A percentile compares a stretch with the other conserved stretches of the same genome.
Conservation (phyloP, 2,113 vertebrate species). For the Apteryx owenii region DNA sequence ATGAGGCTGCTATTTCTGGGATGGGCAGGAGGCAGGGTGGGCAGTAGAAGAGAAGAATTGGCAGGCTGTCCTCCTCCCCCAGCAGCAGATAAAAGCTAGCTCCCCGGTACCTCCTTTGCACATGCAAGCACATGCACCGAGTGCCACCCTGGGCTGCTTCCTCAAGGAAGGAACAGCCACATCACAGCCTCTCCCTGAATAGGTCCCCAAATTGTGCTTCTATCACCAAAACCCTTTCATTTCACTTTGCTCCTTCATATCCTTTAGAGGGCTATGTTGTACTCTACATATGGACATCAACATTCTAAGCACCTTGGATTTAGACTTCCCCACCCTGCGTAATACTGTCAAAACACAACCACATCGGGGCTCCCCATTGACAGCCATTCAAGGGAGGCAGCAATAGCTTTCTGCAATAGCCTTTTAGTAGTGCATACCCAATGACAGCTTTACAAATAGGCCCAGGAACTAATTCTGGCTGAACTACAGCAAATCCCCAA, state of each 20-base stretch:
- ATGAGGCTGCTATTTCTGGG: neutral
- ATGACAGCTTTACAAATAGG: neutral
- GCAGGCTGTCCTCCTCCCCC: neutral
- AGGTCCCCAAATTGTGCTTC: too few species aligned
- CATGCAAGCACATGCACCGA: accelerated
- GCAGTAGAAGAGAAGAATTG: neutral
- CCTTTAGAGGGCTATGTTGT: neutral
- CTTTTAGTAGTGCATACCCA: neutral
- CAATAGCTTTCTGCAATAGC: neutral
- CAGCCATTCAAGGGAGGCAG: neutral
- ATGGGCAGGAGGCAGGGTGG: neutral
- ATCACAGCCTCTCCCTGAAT: neutral
- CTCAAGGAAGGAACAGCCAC: neutral
- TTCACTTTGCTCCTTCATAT: neutral
- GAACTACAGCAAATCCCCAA: neutral
- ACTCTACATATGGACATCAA: neutral
- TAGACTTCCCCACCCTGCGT: neutral
- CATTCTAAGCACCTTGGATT: neutral
- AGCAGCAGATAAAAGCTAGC: neutral
- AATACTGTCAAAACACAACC: neutral
- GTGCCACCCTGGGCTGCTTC: neutral
- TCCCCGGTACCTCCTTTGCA: neutral
- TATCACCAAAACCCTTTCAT: neutral
- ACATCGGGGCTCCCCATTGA: accelerated
- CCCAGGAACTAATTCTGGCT: neutral